Evolutionary conservation across 2,113 vertebrate genomes (phyloP), one percentile per base, ranked within the genome.

Genomic region (Cariama cristata): DNA sequence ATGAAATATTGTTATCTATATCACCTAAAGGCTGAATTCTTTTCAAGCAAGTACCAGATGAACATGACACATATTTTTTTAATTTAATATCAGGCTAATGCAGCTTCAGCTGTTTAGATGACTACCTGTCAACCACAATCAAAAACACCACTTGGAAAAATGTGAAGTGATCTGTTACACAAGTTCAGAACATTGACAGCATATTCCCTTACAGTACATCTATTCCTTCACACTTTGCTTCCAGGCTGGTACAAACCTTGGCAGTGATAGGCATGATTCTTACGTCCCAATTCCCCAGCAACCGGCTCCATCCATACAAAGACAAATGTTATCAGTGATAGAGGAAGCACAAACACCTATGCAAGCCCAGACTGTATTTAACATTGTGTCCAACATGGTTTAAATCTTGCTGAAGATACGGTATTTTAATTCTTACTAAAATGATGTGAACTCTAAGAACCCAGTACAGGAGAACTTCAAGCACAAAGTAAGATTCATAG

Each of bases 11-110:
- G 73, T 75, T 88, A 75, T 53, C 81, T n/a, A 0, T 15, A 79
- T 72, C 81, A 96, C 92, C 93, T 85, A 81, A 88, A 94, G 93
- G 96, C 95, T 90, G 66, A 79, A 93, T 93, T 91, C 56, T 95
- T 93, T 85, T 52, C 90, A 75, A 52, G 42, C 52, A 88, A 93
- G 74, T 42, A 90, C 74, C 74, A 94, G 69, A 91, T 62, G 77
- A 96, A 94, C 23, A 42, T 4, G 50, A 93, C 63, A 77, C 45
- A 44, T 21, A 6, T 73, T 90, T 95, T 91, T 96, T 68, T 75
- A 87, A 86, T 95, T 90, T 90, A 93, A 83, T 90, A 76, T 83
- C 58, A 92, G 79, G 68, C 47, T 80, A 90, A 62, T 9, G 45
- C 79, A 90, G 82, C 90, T 92, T 94, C 85, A 83, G 66, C 90